Conservation (phyloP, 2,113 vertebrate genomes). For the Proteles cristata region DNA sequence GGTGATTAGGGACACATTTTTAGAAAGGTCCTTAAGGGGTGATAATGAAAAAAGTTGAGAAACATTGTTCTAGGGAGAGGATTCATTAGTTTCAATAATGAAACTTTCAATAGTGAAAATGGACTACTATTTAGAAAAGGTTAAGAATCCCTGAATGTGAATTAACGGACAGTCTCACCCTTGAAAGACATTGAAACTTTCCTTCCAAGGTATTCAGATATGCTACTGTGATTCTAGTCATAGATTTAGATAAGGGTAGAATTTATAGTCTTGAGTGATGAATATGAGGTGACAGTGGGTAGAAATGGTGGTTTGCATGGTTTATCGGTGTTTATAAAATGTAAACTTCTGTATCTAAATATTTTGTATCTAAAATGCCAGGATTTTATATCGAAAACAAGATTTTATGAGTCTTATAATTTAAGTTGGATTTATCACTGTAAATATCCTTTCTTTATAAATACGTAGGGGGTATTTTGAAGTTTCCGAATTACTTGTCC, state of each 20-base stretch:
- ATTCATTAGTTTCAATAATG: neutral
- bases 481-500: constrained; percentile 37
- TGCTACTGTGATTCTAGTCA: neutral
- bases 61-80: neutral
- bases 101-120: constrained; percentile 29
- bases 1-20: neutral
- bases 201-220: neutral
- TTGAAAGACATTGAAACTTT: neutral
- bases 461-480: constrained; percentile 13
- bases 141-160: neutral
- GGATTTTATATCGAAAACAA: neutral
- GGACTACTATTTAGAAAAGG: neutral
- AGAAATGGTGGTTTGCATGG: neutral
- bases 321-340: neutral
- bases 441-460: constrained; percentile 52
- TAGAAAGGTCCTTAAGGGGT: neutral
- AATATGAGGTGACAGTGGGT: neutral
- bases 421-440: constrained; percentile 37
- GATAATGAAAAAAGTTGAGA: neutral
- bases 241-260: neutral
- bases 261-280: neutral
- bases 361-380: constrained; percentile 19
- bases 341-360: constrained; percentile 14
- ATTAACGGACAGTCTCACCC: neutral
- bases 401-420: constrained; percentile 36